Percentiles rank a stretch among this genome's conserved stretches.
These are phyloP conservation scores for Pogonus chalceus DNA, from an alignment of 1,140 invertebrate genomes.

Conservation along the genomic window DNA sequence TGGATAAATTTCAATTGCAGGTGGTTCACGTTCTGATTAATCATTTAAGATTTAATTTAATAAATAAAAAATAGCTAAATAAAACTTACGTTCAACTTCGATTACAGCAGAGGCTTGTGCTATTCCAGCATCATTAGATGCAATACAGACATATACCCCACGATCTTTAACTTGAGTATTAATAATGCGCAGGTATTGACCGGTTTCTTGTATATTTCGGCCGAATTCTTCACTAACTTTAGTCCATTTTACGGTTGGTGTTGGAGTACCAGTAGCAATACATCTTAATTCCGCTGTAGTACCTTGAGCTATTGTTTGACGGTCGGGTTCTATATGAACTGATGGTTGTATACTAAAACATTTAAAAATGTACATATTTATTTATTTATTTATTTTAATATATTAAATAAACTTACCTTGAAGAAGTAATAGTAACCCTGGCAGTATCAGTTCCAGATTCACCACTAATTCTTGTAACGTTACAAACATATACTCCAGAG, in stretches of 20 bases:
- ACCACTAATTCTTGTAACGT: constrained; percentile 37
- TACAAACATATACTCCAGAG: constrained; percentile 75
- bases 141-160: constrained; percentile 70
- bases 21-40: constrained; percentile 64
- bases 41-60: constrained; percentile 21
- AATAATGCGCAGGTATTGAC: constrained; percentile 57
- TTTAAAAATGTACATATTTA: not conserved
- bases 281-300: constrained; percentile 67
- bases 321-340: constrained; percentile 52
- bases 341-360: constrained; percentile 35
- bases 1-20: constrained; percentile 69
- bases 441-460: constrained; percentile 30
- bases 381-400: not conserved
- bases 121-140: constrained; percentile 41
- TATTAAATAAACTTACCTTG: constrained; percentile 1
- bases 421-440: constrained; percentile 32
- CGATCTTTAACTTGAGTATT: constrained; percentile 63
- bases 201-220: constrained; percentile 49
- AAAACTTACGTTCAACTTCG: constrained; percentile 75
- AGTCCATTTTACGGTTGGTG: constrained; percentile 66
- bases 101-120: constrained; percentile 61
- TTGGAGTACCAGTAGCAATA: constrained; percentile 53
- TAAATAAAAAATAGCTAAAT: not conserved
- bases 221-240: constrained; percentile 57
- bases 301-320: constrained; percentile 68